Percentiles rank a stretch among this genome's conserved stretches.
Conservation (phyloP, 2,888 invertebrate species). For the Cosmia pyralina region DNA sequence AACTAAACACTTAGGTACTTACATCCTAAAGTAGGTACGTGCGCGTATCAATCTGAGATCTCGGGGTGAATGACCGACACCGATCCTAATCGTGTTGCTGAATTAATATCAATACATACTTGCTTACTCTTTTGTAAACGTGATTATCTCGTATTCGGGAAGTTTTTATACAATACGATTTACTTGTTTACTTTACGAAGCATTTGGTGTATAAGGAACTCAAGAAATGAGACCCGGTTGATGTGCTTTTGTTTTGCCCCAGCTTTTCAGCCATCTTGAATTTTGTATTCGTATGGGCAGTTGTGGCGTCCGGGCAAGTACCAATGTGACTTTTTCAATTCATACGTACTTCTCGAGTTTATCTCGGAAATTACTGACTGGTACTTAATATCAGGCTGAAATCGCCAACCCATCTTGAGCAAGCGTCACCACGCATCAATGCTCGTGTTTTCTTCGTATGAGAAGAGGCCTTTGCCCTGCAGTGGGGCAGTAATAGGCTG, state of each 20-base stretch:
- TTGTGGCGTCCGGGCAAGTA: too few relatives aligned
- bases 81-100: slow-evolving; percentile 31
- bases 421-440: too few relatives aligned
- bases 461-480: too few relatives aligned
- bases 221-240: background rate
- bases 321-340: too few relatives aligned
- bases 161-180: slow-evolving; percentile 23
- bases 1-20: slow-evolving; percentile 7
- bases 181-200: slow-evolving; percentile 31
- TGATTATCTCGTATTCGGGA: slow-evolving; percentile 23
- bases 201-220: background rate
- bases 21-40: slow-evolving; percentile 5
- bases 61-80: slow-evolving; percentile 28
- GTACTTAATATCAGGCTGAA: too few relatives aligned
- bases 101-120: slow-evolving; percentile 46
- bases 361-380: too few relatives aligned
- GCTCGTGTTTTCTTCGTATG: too few relatives aligned
- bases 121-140: slow-evolving; percentile 17
- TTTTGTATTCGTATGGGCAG: background rate
- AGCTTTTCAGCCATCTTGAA: slow-evolving; percentile 7
- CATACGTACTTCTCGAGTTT: too few relatives aligned
- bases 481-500: too few relatives aligned
- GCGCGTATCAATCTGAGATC: slow-evolving; percentile 29
- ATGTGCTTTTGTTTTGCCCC: background rate
- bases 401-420: too few relatives aligned